A percentile compares a stretch with the other conserved stretches of the same genome.
Evolutionary conservation across 2,797 vertebrate species (phyloP).

Genomic region (Scolopax bukidnonensis): DNA sequence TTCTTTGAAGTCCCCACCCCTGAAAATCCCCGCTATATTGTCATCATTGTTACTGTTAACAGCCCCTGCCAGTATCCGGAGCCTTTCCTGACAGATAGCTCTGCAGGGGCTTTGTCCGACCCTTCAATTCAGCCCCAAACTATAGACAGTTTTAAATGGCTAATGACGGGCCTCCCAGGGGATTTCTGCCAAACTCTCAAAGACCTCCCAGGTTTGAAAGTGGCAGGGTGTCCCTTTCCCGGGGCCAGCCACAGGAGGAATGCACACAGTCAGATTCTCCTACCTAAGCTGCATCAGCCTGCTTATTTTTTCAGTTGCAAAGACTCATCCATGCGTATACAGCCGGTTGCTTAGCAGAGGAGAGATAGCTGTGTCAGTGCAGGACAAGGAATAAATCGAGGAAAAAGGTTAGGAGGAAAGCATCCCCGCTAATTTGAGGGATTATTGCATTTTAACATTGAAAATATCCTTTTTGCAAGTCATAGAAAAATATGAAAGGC

Average conservation of each 20-base stretch:
- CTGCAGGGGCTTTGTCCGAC: slow-evolving; percentile 17
- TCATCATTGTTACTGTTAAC: slow-evolving; percentile 56
- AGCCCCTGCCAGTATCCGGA: slow-evolving; percentile 47
- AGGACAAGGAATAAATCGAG: not conserved
- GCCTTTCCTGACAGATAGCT: slow-evolving; percentile 54
- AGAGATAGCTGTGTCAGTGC: slow-evolving; percentile 22
- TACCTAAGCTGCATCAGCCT: slow-evolving; percentile 52
- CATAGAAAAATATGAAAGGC: not conserved
- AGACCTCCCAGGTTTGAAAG: slow-evolving; percentile 66
- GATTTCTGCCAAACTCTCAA: slow-evolving; percentile 48
- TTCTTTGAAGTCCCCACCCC: slow-evolving; percentile 59
- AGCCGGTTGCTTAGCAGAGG: slow-evolving; percentile 23
- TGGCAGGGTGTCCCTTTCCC: slow-evolving; percentile 58
- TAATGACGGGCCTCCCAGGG: slow-evolving; percentile 55
- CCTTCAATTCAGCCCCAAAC: slow-evolving; percentile 4
- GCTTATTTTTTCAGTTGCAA: slow-evolving; percentile 53
- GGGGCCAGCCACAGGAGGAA: slow-evolving; percentile 51
- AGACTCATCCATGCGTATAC: slow-evolving; percentile 45
- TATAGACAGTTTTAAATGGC: slow-evolving; percentile 25
- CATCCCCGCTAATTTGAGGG: not conserved
- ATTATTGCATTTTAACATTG: not conserved
- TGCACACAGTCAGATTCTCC: slow-evolving; percentile 51
- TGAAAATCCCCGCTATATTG: slow-evolving; percentile 33
- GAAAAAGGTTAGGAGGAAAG: not conserved
- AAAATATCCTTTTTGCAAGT: not conserved